Evolutionary conservation across 2,797 vertebrate species (phyloP).

Genomic region (Poecilia picta): DNA sequence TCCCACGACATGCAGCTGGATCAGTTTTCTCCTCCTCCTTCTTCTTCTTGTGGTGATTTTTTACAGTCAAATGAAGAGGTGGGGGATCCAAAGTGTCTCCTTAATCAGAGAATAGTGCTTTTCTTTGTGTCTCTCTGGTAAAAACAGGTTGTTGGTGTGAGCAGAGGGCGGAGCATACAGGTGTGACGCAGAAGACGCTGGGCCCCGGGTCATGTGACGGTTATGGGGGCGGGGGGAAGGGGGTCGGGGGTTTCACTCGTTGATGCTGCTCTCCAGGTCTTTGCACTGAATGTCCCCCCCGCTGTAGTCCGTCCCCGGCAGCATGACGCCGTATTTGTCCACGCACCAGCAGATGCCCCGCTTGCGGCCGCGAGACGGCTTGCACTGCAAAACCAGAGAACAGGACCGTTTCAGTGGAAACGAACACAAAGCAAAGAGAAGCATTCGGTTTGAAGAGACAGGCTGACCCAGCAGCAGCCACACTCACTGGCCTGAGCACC

Average conservation of each 20-base stretch:
- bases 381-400: constrained; percentile 84
- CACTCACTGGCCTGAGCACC: too few relatives aligned
- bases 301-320: constrained; percentile 93
- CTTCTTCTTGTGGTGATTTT: constrained; percentile 65
- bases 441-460: too few relatives aligned
- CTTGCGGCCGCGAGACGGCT: constrained; percentile 94
- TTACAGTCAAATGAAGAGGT: constrained; percentile 59
- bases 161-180: constrained; percentile 82
- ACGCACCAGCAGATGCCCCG: constrained; percentile 99
- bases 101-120: constrained; percentile 73
- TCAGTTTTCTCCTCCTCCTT: constrained; percentile 35
- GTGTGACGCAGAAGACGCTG: constrained; percentile 78
- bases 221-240: constrained; percentile 36
- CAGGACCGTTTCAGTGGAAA: not conserved
- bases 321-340: constrained; percentile 95
- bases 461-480: too few relatives aligned
- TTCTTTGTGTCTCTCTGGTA: constrained; percentile 58
- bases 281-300: constrained; percentile 96
- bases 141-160: constrained; percentile 85
- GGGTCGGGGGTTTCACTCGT: constrained; percentile 84
- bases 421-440: not conserved
- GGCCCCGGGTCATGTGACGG: constrained; percentile 82
- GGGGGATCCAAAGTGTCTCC: constrained; percentile 53
- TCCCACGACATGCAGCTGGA: constrained; percentile 68
- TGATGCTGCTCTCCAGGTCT: constrained; percentile 92